phyloP scores from a whole-genome alignment of 2,113 vertebrate species.

The Charina bottae region DNA sequence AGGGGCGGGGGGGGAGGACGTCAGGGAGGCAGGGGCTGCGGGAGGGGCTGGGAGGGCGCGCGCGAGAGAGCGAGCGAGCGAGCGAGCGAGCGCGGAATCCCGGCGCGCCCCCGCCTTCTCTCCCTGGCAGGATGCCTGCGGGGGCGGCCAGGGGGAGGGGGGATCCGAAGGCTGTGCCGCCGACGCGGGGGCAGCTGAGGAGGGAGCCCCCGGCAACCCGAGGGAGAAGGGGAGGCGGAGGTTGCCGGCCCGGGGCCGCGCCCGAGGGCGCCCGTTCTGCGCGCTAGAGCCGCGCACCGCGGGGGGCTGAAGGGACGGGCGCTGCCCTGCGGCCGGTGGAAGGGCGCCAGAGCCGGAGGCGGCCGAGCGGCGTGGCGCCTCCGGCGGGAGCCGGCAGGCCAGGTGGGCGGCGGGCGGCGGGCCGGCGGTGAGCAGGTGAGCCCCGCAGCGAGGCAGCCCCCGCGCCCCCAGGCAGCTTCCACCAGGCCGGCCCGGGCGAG shows the following conservation, averaged over 20 bases:
- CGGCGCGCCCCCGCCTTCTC: too few species aligned
- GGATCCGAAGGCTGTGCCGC: neutral
- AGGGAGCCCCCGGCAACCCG: neutral
- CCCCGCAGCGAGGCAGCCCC: neutral
- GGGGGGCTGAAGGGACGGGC: neutral
- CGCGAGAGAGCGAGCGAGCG: too few species aligned
- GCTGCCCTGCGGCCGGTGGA: neutral
- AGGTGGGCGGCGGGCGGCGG: neutral
- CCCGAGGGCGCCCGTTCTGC: slow-evolving; percentile 29
- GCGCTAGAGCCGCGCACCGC: neutral
- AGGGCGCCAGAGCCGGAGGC: neutral
- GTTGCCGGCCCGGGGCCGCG: neutral
- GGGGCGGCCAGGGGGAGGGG: neutral
- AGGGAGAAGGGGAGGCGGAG: neutral
- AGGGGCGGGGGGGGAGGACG: neutral
- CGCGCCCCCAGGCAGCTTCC: neutral
- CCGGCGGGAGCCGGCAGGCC: neutral
- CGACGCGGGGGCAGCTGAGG: too few species aligned
- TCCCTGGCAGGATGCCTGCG: neutral
- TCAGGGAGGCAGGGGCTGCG: neutral
- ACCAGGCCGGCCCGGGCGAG: too few species aligned
- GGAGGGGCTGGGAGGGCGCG: neutral
- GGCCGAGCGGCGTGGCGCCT: neutral
- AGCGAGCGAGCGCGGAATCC: neutral
- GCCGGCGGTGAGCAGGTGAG: neutral